Conservation (phyloP, 1,140 invertebrate species). For the Heliconius hermathena region DNA sequence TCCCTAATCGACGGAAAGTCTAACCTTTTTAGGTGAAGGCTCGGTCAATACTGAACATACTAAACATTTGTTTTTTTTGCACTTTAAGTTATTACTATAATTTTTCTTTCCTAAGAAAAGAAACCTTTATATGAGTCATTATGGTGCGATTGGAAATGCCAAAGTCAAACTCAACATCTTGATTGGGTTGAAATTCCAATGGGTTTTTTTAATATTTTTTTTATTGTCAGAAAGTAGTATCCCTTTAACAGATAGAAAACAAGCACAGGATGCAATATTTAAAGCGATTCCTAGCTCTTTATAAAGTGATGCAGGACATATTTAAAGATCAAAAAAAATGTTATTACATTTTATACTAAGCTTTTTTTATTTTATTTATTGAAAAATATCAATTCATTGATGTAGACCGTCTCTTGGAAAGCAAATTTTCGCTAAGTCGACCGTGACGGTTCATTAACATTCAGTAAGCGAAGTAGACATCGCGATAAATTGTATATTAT, state of each 20-base stretch:
- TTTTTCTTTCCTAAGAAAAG: too few species aligned
- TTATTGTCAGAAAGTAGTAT: too few species aligned
- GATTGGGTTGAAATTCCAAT: too few species aligned
- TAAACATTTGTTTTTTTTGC: too few species aligned
- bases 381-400: neutral
- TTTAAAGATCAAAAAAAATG: neutral
- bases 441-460: conserved; percentile 52
- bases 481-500: conserved; percentile 52
- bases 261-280: too few species aligned
- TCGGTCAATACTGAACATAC: neutral
- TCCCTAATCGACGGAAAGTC: neutral
- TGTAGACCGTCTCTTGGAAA: neutral
- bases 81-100: too few species aligned
- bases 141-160: too few species aligned
- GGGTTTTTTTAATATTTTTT: too few species aligned
- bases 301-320: too few species aligned
- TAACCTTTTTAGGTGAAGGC: neutral
- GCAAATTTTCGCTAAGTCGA: conserved; percentile 51
- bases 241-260: too few species aligned
- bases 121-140: too few species aligned
- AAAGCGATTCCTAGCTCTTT: neutral
- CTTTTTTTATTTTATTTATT: neutral
- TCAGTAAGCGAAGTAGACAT: conserved; percentile 25
- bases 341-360: neutral
- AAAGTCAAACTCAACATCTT: too few species aligned